Evolutionary conservation across 2,888 invertebrate genomes (phyloP), one percentile per base, ranked within the genome.

Genomic region (Zele albiditarsus): DNA sequence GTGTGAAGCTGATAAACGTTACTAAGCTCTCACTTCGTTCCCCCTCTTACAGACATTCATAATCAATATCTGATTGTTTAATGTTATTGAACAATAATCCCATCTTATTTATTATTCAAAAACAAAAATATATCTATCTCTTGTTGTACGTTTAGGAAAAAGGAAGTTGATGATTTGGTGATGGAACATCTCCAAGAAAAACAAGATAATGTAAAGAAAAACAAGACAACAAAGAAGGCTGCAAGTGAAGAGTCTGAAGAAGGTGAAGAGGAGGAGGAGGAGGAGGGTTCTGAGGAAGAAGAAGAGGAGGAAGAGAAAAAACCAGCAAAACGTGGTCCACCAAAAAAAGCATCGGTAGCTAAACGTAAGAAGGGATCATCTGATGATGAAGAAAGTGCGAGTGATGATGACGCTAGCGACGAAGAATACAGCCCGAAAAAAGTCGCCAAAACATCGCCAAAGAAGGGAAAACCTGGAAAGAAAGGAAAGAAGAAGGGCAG

Each of bases 141-240:
- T 73, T 63, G 33, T n/a, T 60, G 2, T 20, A 16, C 80, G 82
- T 89, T 42, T 66, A 95, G 96, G 84, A 97, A 95, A 90, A 94
- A 95, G 87, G 93, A 96, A 88, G 95, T 98, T n/a, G 96, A 97
- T 87, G 92, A 94, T 81, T 90, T 97, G 77, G 95, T 97, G 8
- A 95, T 97, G 95, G 95, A 95, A 80, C 94, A 93, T 83, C 87
- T 92, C 66, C 89, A 90, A 80, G 90, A 90, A 78, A 90, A 90
- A 78, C 88, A 90, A 78, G 89, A 89, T 46, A 85, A 87, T 27
- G 90, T 90, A 62, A 90, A 90, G 58, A 90, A 90, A 80, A 90
- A 90, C 20, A 53, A 53, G 20, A 53, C 46, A n/a, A 46, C 20
- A 77, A 88, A 89, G 79, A 88, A 86, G 14, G 88, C 88, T 31